Conservation (phyloP, 2,797 vertebrate genomes). For the Naso thynnoides region DNA sequence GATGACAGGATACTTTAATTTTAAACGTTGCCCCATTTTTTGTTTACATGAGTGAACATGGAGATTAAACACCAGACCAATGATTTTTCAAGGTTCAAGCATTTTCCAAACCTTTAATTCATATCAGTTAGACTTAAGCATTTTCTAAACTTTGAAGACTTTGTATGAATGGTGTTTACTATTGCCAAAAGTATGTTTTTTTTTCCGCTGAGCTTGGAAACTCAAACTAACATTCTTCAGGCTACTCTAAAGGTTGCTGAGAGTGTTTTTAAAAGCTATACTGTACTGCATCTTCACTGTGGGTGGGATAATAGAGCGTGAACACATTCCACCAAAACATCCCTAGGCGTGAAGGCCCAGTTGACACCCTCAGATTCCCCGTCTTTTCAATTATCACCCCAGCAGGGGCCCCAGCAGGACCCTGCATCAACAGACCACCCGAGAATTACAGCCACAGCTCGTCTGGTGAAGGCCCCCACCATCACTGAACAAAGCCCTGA, state of each 20-base stretch:
- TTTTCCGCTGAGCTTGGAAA: neutral
- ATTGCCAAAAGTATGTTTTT: neutral
- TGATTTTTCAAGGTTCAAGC: no score
- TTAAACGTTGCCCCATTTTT: no score
- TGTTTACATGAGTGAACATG: no score
- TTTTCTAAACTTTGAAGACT: no score
- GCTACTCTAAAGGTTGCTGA: conserved; percentile 15
- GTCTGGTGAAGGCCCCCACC: conserved; percentile 17
- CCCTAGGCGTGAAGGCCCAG: conserved; percentile 57
- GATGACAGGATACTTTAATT: no score
- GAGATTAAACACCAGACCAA: no score
- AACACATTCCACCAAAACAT: conserved; percentile 62
- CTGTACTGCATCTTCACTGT: conserved; percentile 48
- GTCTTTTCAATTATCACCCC: conserved; percentile 74
- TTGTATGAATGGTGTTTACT: neutral
- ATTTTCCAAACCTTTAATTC: no score
- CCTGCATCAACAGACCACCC: conserved; percentile 69
- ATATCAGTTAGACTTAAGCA: no score
- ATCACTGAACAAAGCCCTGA: conserved; percentile 47
- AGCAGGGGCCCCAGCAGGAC: conserved; percentile 61
- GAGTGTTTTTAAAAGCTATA: conserved; percentile 37
- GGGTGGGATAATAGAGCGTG: conserved; percentile 60
- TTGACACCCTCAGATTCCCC: conserved; percentile 57
- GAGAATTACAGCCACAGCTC: conserved; percentile 17
- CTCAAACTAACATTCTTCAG: neutral